Evolutionary conservation across 2,113 vertebrate species (phyloP).

Genomic region (Poeciliopsis prolifica): DNA sequence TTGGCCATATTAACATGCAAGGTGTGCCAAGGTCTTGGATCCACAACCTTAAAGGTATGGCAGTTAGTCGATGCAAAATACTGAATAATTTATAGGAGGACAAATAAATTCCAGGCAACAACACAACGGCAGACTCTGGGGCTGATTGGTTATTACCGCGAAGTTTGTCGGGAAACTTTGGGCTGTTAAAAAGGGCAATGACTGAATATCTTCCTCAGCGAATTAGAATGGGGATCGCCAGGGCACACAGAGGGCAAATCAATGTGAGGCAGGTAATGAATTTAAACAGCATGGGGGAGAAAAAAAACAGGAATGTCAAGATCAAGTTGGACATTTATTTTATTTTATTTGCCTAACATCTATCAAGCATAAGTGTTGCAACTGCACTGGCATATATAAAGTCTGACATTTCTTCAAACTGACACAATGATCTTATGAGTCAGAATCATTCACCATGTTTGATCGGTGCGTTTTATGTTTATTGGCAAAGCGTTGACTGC

Average conservation of each 20-base stretch:
- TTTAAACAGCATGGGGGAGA: conserved; percentile 38
- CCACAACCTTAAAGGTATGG: conserved; percentile 79
- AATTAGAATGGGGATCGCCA: conserved; percentile 62
- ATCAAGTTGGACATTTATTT: conserved; percentile 33
- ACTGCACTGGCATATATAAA: conserved; percentile 48
- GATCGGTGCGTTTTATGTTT: neutral
- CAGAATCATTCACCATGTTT: conserved; percentile 34
- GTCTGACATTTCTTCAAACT: conserved; percentile 49
- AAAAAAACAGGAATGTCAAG: conserved; percentile 38
- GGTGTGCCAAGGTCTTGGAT: conserved; percentile 74
- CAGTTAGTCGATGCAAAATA: conserved; percentile 83
- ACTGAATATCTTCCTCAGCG: conserved; percentile 73
- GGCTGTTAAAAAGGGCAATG: conserved; percentile 74
- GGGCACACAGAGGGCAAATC: conserved; percentile 59
- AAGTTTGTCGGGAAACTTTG: conserved; percentile 76
- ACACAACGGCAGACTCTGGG: conserved; percentile 67
- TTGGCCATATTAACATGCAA: conserved; percentile 76
- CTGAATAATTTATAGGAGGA: conserved; percentile 83
- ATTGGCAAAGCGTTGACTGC: neutral
- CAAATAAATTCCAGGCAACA: conserved; percentile 81
- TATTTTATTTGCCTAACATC: conserved; percentile 32
- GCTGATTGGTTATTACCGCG: conserved; percentile 75
- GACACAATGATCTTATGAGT: conserved; percentile 19
- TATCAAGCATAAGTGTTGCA: conserved; percentile 9
- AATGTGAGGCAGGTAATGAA: conserved; percentile 50